These are phyloP conservation scores for Sitta europaea DNA, from an alignment of 2,113 vertebrate species.

Conservation along the genomic window DNA sequence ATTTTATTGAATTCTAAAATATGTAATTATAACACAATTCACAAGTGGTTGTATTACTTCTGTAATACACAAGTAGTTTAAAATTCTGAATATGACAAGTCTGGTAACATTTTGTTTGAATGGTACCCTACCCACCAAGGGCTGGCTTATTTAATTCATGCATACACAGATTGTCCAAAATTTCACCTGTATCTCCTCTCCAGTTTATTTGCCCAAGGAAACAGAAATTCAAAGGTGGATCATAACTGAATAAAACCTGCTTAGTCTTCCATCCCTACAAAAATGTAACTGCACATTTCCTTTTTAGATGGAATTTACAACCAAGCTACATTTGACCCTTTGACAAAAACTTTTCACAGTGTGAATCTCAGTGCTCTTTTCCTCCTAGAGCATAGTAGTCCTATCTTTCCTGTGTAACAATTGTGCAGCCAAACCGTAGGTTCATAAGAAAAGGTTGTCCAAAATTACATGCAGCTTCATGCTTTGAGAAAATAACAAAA, in stretches of 20 bases:
- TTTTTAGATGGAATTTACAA: neutral
- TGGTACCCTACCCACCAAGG: neutral
- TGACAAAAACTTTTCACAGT: neutral
- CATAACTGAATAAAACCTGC: neutral
- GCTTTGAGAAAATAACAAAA: neutral
- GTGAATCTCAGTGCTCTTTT: neutral
- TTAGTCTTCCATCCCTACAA: neutral
- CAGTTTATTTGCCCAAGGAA: neutral
- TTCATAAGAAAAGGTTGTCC: neutral
- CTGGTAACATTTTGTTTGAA: neutral
- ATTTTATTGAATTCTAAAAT: neutral
- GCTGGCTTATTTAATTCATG: neutral
- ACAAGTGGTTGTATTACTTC: neutral
- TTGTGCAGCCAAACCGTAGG: neutral
- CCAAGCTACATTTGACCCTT: neutral
- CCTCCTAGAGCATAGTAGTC: neutral
- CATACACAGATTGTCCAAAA: neutral
- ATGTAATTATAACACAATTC: rapidly evolving
- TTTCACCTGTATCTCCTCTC: neutral
- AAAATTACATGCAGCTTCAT: neutral
- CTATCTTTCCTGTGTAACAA: neutral
- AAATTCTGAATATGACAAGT: neutral
- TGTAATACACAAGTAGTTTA: neutral
- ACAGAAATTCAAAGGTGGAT: neutral
- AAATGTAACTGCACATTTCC: neutral